phyloP scores from a whole-genome alignment of 2,113 vertebrate genomes.

The Peromyscus maniculatus region DNA sequence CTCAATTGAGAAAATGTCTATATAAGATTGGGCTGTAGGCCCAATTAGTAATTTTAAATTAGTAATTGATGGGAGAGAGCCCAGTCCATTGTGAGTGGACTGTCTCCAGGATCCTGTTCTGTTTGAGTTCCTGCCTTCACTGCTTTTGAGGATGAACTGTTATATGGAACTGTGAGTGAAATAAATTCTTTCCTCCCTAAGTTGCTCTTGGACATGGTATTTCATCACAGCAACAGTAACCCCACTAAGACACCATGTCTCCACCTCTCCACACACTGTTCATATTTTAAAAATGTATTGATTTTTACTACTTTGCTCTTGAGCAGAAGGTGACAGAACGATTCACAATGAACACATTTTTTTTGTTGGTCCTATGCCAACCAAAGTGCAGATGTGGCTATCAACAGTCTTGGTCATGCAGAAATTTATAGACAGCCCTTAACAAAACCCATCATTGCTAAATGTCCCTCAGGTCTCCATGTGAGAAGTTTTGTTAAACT shows the following conservation, averaged over 20 bases:
- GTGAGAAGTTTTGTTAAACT: conserved; percentile 85
- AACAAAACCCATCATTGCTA: conserved; percentile 55
- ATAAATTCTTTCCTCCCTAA: background rate
- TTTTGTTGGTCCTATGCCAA: background rate
- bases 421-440: background rate
- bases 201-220: background rate
- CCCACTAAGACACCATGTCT: background rate
- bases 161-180: background rate
- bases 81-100: background rate
- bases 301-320: conserved; percentile 38
- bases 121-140: background rate
- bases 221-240: background rate
- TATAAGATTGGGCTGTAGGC: background rate
- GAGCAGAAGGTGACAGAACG: conserved; percentile 44
- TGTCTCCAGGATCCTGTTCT: background rate
- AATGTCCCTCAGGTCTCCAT: conserved; percentile 84
- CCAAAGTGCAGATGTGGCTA: conserved; percentile 6
- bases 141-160: background rate
- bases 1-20: background rate
- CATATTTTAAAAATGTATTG: background rate
- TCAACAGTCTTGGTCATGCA: background rate
- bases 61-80: background rate
- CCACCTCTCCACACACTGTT: background rate
- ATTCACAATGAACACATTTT: conserved; percentile 60
- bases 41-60: background rate